Percentiles rank a stretch among this genome's conserved stretches.
Evolutionary conservation across 2,113 vertebrate genomes (phyloP).

Genomic region (Myrmophylax atrothorax): DNA sequence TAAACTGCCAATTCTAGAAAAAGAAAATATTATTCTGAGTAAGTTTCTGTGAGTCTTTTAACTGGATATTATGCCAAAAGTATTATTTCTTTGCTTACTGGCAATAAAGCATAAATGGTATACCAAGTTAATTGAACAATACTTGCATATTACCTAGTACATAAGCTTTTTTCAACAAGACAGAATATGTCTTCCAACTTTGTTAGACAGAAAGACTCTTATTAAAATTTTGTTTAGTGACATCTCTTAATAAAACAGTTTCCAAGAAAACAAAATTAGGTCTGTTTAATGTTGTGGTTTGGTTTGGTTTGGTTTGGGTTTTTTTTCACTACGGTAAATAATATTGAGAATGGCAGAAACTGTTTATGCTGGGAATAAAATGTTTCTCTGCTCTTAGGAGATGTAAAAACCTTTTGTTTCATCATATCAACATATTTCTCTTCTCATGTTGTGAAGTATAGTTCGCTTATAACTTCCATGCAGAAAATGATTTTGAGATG

Average conservation of each 20-base stretch:
- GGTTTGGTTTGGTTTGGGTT: no score
- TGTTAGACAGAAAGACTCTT: not conserved
- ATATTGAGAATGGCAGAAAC: conserved; percentile 7
- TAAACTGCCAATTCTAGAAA: not conserved
- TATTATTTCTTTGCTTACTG: not conserved
- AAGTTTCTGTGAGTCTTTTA: not conserved
- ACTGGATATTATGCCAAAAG: not conserved
- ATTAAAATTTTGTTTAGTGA: not conserved
- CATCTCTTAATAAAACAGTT: conserved; percentile 16
- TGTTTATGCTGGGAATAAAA: not conserved
- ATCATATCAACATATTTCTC: not conserved
- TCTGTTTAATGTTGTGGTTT: not conserved
- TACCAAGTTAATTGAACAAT: conserved; percentile 36
- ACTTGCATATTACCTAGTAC: conserved; percentile 47
- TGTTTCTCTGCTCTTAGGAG: not conserved
- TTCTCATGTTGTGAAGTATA: not conserved
- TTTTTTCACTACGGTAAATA: not conserved
- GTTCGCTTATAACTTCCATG: not conserved
- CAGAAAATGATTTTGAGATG: not conserved
- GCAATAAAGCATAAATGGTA: conserved; percentile 16
- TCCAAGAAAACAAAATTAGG: not conserved
- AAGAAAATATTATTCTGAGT: not conserved
- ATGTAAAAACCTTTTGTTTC: not conserved
- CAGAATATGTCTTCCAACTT: conserved; percentile 42
- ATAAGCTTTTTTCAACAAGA: conserved; percentile 45